Evolutionary conservation across 1,140 invertebrate species (phyloP).

Genomic region (Ips nitidus): DNA sequence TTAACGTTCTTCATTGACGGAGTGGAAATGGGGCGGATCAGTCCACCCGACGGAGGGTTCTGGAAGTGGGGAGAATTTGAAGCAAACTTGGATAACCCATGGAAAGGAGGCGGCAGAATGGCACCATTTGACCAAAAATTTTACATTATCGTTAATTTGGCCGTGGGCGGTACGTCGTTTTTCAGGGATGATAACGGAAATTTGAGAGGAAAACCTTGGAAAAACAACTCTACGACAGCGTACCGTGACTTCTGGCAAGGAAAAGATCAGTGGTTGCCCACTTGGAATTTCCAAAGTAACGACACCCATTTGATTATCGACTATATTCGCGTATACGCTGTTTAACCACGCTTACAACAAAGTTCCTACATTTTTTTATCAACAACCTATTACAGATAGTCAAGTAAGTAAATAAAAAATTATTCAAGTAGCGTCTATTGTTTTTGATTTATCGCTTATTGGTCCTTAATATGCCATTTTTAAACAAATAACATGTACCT

Average conservation of each 20-base stretch:
- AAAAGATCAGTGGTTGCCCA: constrained; percentile 54
- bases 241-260: constrained; percentile 55
- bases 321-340: constrained; percentile 59
- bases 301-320: constrained; percentile 61
- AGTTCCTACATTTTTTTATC: too few relatives aligned
- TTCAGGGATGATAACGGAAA: constrained; percentile 48
- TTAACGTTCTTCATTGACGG: constrained; percentile 42
- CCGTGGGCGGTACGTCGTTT: constrained; percentile 45
- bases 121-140: constrained; percentile 66
- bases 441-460: too few relatives aligned
- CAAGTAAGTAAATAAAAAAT: too few relatives aligned
- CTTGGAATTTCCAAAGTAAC: constrained; percentile 52
- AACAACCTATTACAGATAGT: too few relatives aligned
- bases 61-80: constrained; percentile 36
- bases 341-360: constrained; percentile 49
- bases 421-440: too few relatives aligned
- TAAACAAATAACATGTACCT: too few relatives aligned
- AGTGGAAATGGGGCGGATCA: constrained; percentile 34
- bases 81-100: constrained; percentile 45
- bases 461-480: too few relatives aligned
- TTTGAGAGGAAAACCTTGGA: constrained; percentile 54
- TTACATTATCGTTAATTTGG: constrained; percentile 64
- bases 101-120: constrained; percentile 52
- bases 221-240: constrained; percentile 45
- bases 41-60: constrained; percentile 38